Percentiles rank a stretch among this genome's conserved stretches.
phyloP scores from a whole-genome alignment of 2,888 invertebrate species.

The Drosophila longiperda region DNA sequence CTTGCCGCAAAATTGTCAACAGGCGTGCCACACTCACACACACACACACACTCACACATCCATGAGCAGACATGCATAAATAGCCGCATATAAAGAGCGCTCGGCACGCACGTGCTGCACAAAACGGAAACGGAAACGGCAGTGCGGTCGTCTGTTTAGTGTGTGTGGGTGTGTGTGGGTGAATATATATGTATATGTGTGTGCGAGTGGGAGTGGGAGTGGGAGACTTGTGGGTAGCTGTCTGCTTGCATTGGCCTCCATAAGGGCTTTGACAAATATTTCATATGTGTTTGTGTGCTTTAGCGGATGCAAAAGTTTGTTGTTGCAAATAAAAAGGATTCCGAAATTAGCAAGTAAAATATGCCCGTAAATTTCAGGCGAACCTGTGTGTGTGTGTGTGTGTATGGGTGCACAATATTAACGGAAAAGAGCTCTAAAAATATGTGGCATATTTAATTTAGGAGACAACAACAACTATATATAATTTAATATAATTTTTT shows the following conservation, averaged over 20 bases:
- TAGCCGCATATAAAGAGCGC: constrained; percentile 26
- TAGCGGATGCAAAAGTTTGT: constrained; percentile 71
- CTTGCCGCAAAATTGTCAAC: constrained; percentile 67
- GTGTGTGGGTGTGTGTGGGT: constrained; percentile 8
- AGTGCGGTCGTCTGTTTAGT: constrained; percentile 43
- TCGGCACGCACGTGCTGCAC: constrained; percentile 57
- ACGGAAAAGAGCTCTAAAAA: constrained; percentile 70
- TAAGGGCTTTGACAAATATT: constrained; percentile 67
- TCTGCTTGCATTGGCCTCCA: constrained; percentile 48
- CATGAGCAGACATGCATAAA: constrained; percentile 1
- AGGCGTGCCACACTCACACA: constrained; percentile 35
- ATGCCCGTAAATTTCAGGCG: constrained; percentile 47
- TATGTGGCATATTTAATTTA: constrained; percentile 59
- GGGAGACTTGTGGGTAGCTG: constrained; percentile 3
- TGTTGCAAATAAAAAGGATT: constrained; percentile 57
- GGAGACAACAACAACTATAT: constrained; percentile 15
- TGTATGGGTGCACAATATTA: constrained; percentile 34
- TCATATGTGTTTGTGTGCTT: constrained; percentile 38
- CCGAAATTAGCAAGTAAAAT: constrained; percentile 66
- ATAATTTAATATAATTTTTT: not conserved
- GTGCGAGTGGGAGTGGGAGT: not conserved
- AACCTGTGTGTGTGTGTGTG: constrained; percentile 12
- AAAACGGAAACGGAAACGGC: constrained; percentile 71
- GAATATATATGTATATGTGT: not conserved
- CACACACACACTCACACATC: not conserved